phyloP scores from a whole-genome alignment of 1,140 invertebrate species.

The Drosophila biarmipes region DNA sequence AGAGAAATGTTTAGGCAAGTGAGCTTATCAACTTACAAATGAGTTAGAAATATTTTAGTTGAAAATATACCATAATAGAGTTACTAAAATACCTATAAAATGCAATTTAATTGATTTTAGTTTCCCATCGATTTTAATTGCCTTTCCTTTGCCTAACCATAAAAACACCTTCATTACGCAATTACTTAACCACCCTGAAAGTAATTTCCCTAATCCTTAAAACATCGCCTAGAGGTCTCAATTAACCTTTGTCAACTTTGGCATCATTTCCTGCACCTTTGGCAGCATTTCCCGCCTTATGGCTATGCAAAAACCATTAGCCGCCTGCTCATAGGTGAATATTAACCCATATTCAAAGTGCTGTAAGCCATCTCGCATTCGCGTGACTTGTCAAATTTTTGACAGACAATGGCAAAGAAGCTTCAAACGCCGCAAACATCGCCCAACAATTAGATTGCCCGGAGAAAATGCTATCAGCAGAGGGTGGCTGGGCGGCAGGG shows the following conservation, averaged over 20 bases:
- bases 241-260: constrained; percentile 41
- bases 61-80: neutral
- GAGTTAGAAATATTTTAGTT: no score
- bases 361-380: constrained; percentile 26
- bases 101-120: neutral
- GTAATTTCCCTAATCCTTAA: constrained; percentile 11
- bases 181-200: constrained; percentile 9
- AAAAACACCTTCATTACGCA: neutral
- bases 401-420: constrained; percentile 43
- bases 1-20: neutral
- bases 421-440: constrained; percentile 8
- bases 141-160: neutral
- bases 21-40: no score
- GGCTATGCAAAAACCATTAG: constrained; percentile 27
- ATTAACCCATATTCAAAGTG: constrained; percentile 42
- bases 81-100: neutral
- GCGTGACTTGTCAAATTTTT: constrained; percentile 53
- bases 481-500: constrained; percentile 1
- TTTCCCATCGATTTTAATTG: neutral
- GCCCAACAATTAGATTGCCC: constrained; percentile 36
- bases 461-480: constrained; percentile 33
- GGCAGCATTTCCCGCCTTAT: neutral
- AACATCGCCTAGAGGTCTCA: constrained; percentile 17
- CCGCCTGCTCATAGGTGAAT: neutral
- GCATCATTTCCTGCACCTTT: constrained; percentile 3